These are phyloP conservation scores for Acromyrmex echinatior DNA, from an alignment of 1,140 invertebrate species.

Conservation along the genomic window DNA sequence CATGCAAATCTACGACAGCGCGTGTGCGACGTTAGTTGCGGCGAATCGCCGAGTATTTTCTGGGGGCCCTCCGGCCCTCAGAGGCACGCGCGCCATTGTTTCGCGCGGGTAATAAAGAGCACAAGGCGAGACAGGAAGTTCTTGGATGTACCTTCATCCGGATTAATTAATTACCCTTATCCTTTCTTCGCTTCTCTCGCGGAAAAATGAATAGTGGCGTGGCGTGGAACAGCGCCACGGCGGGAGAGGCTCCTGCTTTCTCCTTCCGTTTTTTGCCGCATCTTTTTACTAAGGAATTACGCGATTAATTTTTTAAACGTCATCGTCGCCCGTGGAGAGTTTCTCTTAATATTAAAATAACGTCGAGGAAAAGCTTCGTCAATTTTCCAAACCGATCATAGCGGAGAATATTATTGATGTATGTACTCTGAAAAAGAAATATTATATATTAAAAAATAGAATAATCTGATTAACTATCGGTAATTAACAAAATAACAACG, in stretches of 20 bases:
- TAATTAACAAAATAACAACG: no score
- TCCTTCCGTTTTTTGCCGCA: conserved; percentile 8
- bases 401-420: background rate
- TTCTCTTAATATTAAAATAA: conserved; percentile 27
- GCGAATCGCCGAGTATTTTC: conserved; percentile 72
- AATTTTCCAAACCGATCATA: background rate
- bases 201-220: conserved; percentile 57
- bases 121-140: conserved; percentile 68
- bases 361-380: background rate
- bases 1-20: conserved; percentile 71
- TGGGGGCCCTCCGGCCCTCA: conserved; percentile 44
- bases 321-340: background rate
- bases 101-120: conserved; percentile 69
- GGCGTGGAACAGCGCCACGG: background rate
- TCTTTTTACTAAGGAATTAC: conserved; percentile 1
- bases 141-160: conserved; percentile 71
- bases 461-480: no score
- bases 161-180: conserved; percentile 73
- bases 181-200: conserved; percentile 28
- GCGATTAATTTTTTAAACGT: conserved; percentile 55
- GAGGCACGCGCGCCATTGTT: conserved; percentile 72
- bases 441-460: no score
- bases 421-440: no score
- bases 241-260: conserved; percentile 18
- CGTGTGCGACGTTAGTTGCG: conserved; percentile 68